These are phyloP conservation scores for Drosophila kambysellisi DNA, from an alignment of 2,888 invertebrate species.

Conservation along the genomic window DNA sequence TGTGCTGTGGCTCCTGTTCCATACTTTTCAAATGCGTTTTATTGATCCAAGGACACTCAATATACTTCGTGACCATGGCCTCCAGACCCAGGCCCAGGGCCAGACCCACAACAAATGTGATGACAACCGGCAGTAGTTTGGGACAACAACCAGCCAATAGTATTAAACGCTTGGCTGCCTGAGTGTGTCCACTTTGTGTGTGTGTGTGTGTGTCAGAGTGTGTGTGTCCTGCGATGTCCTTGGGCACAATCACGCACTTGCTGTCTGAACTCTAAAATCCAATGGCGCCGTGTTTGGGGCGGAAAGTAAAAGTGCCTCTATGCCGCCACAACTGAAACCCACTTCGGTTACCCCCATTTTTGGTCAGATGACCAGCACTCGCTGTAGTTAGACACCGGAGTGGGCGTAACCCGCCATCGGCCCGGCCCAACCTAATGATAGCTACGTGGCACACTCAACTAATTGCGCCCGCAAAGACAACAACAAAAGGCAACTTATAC, in stretches of 20 bases:
- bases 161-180: slow-evolving; percentile 48
- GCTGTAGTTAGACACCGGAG: slow-evolving; percentile 7
- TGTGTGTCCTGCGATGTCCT: slow-evolving; percentile 63
- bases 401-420: slow-evolving; percentile 5
- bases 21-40: slow-evolving; percentile 59
- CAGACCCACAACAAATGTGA: slow-evolving; percentile 55
- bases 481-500: background rate
- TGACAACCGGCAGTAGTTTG: slow-evolving; percentile 47
- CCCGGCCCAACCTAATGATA: background rate
- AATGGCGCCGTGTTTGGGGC: slow-evolving; percentile 8
- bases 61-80: slow-evolving; percentile 46
- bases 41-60: slow-evolving; percentile 74
- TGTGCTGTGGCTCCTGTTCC: slow-evolving; percentile 18
- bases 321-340: slow-evolving; percentile 16
- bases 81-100: slow-evolving; percentile 9
- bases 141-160: slow-evolving; percentile 17
- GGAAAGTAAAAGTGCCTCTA: slow-evolving; percentile 50
- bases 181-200: slow-evolving; percentile 9
- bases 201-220: background rate
- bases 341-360: slow-evolving; percentile 25
- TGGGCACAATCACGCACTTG: slow-evolving; percentile 73
- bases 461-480: slow-evolving; percentile 30
- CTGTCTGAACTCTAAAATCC: slow-evolving; percentile 66
- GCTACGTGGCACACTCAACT: slow-evolving; percentile 4
- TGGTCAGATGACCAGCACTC: slow-evolving; percentile 30